Percentiles rank a stretch among this genome's conserved stretches.
Evolutionary conservation across 2,113 vertebrate genomes (phyloP).

Genomic region (Lepisosteus oculatus): DNA sequence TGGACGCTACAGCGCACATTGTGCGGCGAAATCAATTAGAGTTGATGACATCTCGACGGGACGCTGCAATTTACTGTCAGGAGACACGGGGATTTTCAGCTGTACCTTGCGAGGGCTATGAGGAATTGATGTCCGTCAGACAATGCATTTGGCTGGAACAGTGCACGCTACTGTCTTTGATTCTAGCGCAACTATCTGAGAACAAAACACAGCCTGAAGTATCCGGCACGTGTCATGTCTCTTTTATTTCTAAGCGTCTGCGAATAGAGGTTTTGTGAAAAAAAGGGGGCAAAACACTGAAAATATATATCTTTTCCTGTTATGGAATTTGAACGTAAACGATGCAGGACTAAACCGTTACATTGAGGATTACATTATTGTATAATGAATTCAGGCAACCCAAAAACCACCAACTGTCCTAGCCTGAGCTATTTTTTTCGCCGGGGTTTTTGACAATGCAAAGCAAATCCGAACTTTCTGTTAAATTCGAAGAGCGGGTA

Average conservation of each 20-base stretch:
- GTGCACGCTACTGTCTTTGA: slow-evolving; percentile 33
- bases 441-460: slow-evolving; percentile 7
- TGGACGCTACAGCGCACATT: slow-evolving; percentile 50
- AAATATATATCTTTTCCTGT: neutral
- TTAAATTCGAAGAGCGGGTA: neutral
- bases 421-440: neutral
- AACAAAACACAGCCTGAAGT: neutral
- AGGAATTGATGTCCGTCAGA: slow-evolving; percentile 41
- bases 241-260: slow-evolving; percentile 20
- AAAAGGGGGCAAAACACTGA: neutral
- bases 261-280: slow-evolving; percentile 2
- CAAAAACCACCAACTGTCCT: neutral
- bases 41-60: slow-evolving; percentile 36
- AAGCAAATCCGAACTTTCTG: slow-evolving; percentile 10
- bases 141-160: slow-evolving; percentile 8
- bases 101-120: neutral
- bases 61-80: slow-evolving; percentile 26
- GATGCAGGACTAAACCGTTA: neutral
- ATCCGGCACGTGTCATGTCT: slow-evolving; percentile 10
- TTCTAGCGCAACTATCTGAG: neutral
- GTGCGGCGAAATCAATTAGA: slow-evolving; percentile 26
- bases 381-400: neutral
- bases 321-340: neutral
- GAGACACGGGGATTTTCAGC: slow-evolving; percentile 27
- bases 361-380: slow-evolving; percentile 5